A percentile compares a stretch with the other conserved stretches of the same genome.
Conservation (phyloP, 2,113 vertebrate genomes). For the Galeopterus variegatus region DNA sequence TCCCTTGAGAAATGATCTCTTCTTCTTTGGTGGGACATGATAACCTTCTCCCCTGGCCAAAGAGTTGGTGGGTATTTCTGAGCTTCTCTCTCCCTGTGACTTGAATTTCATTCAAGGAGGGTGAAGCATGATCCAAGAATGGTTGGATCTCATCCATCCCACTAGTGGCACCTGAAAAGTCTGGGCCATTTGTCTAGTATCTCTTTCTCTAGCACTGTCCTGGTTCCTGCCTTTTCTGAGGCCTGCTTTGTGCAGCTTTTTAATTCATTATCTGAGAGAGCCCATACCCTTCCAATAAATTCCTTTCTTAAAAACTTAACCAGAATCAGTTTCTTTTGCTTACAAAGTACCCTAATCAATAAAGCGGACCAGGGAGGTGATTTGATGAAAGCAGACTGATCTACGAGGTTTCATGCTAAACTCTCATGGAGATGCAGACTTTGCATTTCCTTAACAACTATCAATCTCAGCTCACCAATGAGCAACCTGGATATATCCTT, state of each 20-base stretch:
- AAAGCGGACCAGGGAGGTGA: not conserved
- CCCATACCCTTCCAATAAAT: not conserved
- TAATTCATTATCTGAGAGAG: not conserved
- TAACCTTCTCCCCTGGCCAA: rapidly evolving
- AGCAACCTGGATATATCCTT: not conserved
- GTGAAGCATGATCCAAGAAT: rapidly evolving
- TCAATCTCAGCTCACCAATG: not conserved
- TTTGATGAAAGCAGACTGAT: not conserved
- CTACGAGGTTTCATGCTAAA: not conserved
- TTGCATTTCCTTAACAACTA: not conserved
- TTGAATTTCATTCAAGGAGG: not conserved
- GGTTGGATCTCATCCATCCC: rapidly evolving
- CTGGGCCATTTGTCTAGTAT: rapidly evolving
- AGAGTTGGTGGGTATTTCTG: rapidly evolving
- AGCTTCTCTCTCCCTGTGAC: not conserved
- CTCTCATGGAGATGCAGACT: not conserved
- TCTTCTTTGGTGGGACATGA: not conserved
- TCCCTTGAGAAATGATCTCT: not conserved
- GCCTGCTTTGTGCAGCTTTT: not conserved
- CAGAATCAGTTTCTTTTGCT: not conserved
- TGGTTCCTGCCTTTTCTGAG: not conserved
- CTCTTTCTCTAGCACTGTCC: not conserved
- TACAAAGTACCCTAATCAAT: not conserved
- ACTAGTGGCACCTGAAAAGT: rapidly evolving
- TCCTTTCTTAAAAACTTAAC: not conserved